Conservation (phyloP, 1,140 invertebrate species). For the Lamellibrachia luymesi region DNA sequence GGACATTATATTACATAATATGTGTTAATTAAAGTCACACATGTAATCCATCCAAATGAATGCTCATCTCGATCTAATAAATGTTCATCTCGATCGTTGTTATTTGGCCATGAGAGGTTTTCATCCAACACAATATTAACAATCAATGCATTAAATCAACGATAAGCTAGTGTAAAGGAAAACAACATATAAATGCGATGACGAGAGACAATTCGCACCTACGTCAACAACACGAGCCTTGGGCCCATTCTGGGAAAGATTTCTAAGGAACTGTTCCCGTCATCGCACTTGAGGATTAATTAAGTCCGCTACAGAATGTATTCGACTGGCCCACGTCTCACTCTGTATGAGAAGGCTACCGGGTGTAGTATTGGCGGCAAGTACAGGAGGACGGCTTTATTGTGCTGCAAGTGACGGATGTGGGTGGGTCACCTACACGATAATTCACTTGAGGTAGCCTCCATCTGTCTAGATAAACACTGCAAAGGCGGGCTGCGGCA, state of each 20-base stretch:
- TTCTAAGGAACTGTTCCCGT: background rate
- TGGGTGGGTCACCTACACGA: background rate
- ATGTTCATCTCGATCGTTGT: background rate
- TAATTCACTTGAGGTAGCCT: background rate
- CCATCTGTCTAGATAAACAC: background rate
- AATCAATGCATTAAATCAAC: background rate
- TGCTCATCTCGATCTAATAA: background rate
- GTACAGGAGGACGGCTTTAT: background rate
- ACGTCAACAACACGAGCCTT: background rate
- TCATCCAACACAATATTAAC: background rate
- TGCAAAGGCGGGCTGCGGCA: background rate
- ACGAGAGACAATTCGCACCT: background rate
- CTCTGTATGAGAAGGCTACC: background rate
- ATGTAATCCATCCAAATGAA: background rate
- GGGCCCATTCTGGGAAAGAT: background rate
- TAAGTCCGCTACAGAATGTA: background rate
- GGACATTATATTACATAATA: too few relatives aligned
- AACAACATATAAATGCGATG: background rate
- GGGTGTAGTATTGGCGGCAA: background rate
- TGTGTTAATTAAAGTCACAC: too few relatives aligned
- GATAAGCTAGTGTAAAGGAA: background rate
- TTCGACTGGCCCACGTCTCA: background rate
- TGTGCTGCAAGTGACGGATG: background rate
- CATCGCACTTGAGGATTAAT: background rate
- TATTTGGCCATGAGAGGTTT: background rate